A percentile compares a stretch with the other conserved stretches of the same genome.
phyloP scores from a whole-genome alignment of 2,888 invertebrate species.

The Gastrophysa polygoni region DNA sequence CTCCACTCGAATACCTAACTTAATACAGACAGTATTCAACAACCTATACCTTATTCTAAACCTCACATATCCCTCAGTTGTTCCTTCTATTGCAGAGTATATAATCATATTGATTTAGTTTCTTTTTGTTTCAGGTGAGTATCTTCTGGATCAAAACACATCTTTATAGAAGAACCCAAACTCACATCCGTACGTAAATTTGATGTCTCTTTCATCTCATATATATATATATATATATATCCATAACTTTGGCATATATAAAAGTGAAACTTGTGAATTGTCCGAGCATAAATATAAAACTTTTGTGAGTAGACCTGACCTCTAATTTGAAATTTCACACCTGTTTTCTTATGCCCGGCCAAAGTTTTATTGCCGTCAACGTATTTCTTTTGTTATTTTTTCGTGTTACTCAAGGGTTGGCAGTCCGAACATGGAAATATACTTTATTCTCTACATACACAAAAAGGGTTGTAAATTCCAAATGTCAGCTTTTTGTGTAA shows the following conservation, averaged over 20 bases:
- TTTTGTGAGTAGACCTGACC: constrained; percentile 28
- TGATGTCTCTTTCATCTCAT: too few species aligned
- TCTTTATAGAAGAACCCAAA: too few species aligned
- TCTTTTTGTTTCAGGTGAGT: constrained; percentile 34
- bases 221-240: too few species aligned
- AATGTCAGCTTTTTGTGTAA: constrained; percentile 35
- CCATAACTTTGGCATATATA: too few species aligned
- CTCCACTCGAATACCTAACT: too few species aligned
- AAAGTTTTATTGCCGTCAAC: constrained; percentile 44
- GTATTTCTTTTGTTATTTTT: constrained; percentile 38
- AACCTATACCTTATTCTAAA: too few species aligned
- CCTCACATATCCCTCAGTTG: too few species aligned
- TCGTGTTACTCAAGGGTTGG: constrained; percentile 28
- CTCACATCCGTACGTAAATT: too few species aligned
- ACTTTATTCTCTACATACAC: constrained; percentile 37
- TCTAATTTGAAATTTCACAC: constrained; percentile 45
- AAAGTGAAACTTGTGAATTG: constrained; percentile 42
- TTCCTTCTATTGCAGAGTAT: too few species aligned
- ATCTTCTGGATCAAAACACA: background rate
- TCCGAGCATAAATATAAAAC: constrained; percentile 40
- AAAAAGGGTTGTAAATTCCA: constrained; percentile 44
- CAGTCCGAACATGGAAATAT: constrained; percentile 41
- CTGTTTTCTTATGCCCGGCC: constrained; percentile 49
- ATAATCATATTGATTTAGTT: constrained; percentile 2
- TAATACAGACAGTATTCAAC: too few species aligned